Evolutionary conservation across 2,888 invertebrate species (phyloP).

Genomic region (Cantharis lateralis): DNA sequence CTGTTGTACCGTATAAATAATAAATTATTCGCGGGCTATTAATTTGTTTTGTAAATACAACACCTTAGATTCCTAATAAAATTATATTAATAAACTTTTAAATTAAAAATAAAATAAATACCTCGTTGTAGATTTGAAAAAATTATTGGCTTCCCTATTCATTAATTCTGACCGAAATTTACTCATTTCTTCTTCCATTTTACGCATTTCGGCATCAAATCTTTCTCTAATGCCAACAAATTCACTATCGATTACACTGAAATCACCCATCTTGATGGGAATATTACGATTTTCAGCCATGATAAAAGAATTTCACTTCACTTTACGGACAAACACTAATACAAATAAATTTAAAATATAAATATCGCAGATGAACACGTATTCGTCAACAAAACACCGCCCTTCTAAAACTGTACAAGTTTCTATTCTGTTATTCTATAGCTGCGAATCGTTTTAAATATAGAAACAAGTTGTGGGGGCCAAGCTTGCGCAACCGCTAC

Average conservation of each 20-base stretch:
- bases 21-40: neutral
- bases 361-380: neutral
- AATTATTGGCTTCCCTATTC: conserved; percentile 90
- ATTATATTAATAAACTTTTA: neutral
- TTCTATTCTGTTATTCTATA: neutral
- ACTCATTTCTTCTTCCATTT: conserved; percentile 99
- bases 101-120: conserved; percentile 44
- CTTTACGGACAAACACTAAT: conserved; percentile 17
- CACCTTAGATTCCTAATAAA: neutral
- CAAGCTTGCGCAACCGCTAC: conserved; percentile 43
- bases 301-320: conserved; percentile 42
- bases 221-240: conserved; percentile 94
- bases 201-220: conserved; percentile 95
- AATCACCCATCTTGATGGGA: conserved; percentile 92
- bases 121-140: conserved; percentile 89
- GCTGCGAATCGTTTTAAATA: conserved; percentile 49
- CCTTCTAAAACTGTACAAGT: neutral
- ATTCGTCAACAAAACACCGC: neutral
- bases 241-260: conserved; percentile 94
- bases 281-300: conserved; percentile 91
- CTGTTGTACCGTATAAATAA: neutral
- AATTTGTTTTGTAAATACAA: neutral
- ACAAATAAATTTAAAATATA: conserved; percentile 3
- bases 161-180: conserved; percentile 90
- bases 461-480: conserved; percentile 42